Evolutionary conservation across 1,140 invertebrate genomes (phyloP).

Genomic region (Battus philenor): DNA sequence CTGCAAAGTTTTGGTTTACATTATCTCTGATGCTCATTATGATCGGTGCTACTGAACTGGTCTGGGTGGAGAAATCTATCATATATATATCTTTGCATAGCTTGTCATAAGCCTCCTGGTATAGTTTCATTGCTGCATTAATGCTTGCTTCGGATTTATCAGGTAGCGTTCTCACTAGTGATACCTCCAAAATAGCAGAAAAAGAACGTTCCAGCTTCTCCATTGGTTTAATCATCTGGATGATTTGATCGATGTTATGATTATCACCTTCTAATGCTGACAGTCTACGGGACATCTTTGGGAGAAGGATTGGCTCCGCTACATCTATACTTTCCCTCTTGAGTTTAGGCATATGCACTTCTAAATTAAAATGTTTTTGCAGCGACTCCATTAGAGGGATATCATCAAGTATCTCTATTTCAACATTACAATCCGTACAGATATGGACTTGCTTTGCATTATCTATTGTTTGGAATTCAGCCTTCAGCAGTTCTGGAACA

Average conservation of each 20-base stretch:
- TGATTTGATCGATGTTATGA: slow-evolving; percentile 44
- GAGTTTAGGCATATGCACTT: slow-evolving; percentile 54
- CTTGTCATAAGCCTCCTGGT: slow-evolving; percentile 43
- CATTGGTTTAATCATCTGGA: slow-evolving; percentile 38
- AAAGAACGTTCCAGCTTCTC: slow-evolving; percentile 54
- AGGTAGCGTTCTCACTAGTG: slow-evolving; percentile 44
- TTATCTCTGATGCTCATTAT: slow-evolving; percentile 71
- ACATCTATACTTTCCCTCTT: slow-evolving; percentile 65
- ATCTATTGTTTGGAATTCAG: slow-evolving; percentile 42
- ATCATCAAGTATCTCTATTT: slow-evolving; percentile 60
- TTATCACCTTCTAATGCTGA: slow-evolving; percentile 55
- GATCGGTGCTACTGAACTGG: slow-evolving; percentile 61
- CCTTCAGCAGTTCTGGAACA: slow-evolving; percentile 60
- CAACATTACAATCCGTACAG: slow-evolving; percentile 60
- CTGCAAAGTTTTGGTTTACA: slow-evolving; percentile 61
- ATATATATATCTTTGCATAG: slow-evolving; percentile 41
- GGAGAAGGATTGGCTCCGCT: slow-evolving; percentile 51
- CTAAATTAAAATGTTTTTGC: slow-evolving; percentile 58
- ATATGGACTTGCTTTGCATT: slow-evolving; percentile 62
- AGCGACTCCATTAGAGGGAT: slow-evolving; percentile 63
- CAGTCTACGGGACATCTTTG: slow-evolving; percentile 59
- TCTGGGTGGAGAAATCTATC: slow-evolving; percentile 53
- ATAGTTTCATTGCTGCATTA: slow-evolving; percentile 51
- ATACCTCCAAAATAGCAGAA: slow-evolving; percentile 39
- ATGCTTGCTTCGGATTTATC: slow-evolving; percentile 61